Evolutionary conservation across 1,140 invertebrate genomes (phyloP).

Genomic region (Drosophila novamexicana): DNA sequence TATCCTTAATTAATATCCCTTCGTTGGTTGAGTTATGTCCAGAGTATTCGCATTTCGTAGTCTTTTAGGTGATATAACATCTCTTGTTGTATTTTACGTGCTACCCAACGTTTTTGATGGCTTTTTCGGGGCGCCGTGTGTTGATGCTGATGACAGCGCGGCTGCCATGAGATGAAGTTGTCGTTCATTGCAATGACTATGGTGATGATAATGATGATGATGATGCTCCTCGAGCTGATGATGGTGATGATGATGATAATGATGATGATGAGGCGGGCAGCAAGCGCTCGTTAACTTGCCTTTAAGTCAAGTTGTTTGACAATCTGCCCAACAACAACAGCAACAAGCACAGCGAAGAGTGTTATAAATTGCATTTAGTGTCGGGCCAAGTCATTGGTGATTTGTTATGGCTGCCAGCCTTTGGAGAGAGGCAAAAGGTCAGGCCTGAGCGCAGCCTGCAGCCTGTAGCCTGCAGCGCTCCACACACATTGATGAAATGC

Average conservation of each 20-base stretch:
- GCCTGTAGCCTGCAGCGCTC: neutral
- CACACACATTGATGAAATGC: slow-evolving; percentile 45
- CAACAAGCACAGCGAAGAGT: slow-evolving; percentile 34
- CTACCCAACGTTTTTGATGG: slow-evolving; percentile 67
- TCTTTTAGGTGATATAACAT: slow-evolving; percentile 11
- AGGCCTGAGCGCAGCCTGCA: neutral
- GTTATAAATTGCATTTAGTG: slow-evolving; percentile 83
- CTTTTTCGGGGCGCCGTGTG: slow-evolving; percentile 71
- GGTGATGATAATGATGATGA: slow-evolving; percentile 54
- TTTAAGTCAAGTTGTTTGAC: slow-evolving; percentile 79
- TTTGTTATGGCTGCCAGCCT: slow-evolving; percentile 71
- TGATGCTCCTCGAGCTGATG: slow-evolving; percentile 47
- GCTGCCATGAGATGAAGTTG: slow-evolving; percentile 37
- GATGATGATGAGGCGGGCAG: slow-evolving; percentile 26
- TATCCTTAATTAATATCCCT: too few relatives aligned
- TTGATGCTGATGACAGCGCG: slow-evolving; percentile 67
- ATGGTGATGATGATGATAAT: slow-evolving; percentile 20
- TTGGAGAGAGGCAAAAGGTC: slow-evolving; percentile 56
- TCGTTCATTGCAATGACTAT: slow-evolving; percentile 21
- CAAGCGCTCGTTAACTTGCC: slow-evolving; percentile 73
- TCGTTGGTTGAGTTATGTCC: neutral
- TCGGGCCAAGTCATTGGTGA: slow-evolving; percentile 75
- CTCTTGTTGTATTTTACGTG: slow-evolving; percentile 69
- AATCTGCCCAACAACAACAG: slow-evolving; percentile 51
- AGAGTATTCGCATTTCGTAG: slow-evolving; percentile 26